These are phyloP conservation scores for Cololabis saira DNA, from an alignment of 2,113 vertebrate genomes.

Conservation along the genomic window DNA sequence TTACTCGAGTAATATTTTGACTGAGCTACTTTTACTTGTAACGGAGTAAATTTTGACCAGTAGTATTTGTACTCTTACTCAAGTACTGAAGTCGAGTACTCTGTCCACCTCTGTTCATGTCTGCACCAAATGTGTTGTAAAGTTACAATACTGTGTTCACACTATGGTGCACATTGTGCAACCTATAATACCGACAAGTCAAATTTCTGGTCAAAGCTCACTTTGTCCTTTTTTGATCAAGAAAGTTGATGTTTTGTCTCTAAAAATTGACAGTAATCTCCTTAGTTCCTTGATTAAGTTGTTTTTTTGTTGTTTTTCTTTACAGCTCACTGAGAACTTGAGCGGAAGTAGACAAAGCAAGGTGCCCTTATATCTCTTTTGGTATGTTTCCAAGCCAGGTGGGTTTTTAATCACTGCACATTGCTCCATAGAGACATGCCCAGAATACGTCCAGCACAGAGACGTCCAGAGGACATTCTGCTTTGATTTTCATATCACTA, in stretches of 20 bases:
- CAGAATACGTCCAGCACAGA: conserved; percentile 25
- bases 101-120: too few species aligned
- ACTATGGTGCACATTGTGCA: not conserved
- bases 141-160: not conserved
- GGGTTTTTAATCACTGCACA: conserved; percentile 13
- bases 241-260: not conserved
- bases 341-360: not conserved
- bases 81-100: too few species aligned
- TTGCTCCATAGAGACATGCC: conserved; percentile 19
- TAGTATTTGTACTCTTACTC: too few species aligned
- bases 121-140: too few species aligned
- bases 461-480: conserved; percentile 5
- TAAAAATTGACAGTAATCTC: not conserved
- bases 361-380: not conserved
- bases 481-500: conserved; percentile 5
- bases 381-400: conserved; percentile 19
- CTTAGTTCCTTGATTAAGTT: conserved; percentile 2
- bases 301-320: too few species aligned
- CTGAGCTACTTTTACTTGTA: too few species aligned
- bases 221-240: not conserved
- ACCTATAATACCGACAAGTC: not conserved
- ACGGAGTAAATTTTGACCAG: too few species aligned
- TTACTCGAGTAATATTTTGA: too few species aligned
- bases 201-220: not conserved
- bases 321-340: not conserved